These are phyloP conservation scores for Rafetus swinhoei DNA, from an alignment of 2,113 vertebrate species.

Conservation along the genomic window DNA sequence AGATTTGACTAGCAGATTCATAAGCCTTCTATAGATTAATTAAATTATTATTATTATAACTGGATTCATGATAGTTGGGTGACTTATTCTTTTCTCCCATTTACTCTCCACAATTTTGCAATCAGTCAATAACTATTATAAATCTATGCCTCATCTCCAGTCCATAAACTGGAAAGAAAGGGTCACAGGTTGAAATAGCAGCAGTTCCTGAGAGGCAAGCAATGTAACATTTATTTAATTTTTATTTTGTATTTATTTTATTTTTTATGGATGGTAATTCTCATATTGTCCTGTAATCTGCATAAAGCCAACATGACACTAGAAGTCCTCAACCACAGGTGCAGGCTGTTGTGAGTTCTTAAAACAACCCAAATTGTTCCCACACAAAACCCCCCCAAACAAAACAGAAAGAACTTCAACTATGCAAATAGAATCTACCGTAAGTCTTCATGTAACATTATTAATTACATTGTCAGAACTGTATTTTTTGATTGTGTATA, in stretches of 20 bases:
- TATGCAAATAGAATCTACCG: neutral
- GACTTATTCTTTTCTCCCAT: neutral
- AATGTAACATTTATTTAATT: neutral
- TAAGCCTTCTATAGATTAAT: neutral
- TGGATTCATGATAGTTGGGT: neutral
- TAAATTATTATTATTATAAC: neutral
- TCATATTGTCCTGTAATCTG: neutral
- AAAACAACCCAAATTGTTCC: no score
- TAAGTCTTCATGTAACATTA: neutral
- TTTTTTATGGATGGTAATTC: neutral
- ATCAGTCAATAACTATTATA: neutral
- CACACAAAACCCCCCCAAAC: no score
- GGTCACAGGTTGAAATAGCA: neutral
- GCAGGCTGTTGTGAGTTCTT: neutral
- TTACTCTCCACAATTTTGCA: neutral
- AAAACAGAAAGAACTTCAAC: neutral
- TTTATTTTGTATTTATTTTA: neutral
- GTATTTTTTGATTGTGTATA: neutral
- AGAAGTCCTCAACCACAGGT: neutral
- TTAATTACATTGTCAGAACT: constrained; percentile 4
- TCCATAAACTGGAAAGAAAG: constrained; percentile 32
- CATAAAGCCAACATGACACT: neutral
- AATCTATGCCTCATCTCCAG: neutral
- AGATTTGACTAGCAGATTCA: neutral
- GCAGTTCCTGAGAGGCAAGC: neutral